phyloP scores from a whole-genome alignment of 2,797 vertebrate genomes.

The Potorous gilbertii region DNA sequence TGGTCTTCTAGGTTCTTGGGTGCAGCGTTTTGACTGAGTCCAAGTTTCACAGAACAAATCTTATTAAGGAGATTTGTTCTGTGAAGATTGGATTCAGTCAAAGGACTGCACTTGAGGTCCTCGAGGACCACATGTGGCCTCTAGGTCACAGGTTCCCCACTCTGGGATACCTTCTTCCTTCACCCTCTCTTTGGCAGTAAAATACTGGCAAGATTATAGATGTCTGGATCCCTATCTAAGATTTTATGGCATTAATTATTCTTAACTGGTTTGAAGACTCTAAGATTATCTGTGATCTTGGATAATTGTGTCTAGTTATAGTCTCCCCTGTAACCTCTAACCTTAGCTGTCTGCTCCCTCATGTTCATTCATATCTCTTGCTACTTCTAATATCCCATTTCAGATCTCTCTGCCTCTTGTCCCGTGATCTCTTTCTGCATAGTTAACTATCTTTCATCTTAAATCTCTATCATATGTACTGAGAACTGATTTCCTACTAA shows the following conservation, averaged over 20 bases:
- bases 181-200: neutral
- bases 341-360: no score
- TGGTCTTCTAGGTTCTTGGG: fast-evolving
- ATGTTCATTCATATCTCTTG: neutral
- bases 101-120: fast-evolving
- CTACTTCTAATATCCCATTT: neutral
- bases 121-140: no score
- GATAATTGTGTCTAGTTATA: neutral
- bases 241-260: neutral
- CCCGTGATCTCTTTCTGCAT: neutral
- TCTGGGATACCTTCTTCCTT: neutral
- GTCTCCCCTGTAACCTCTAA: neutral
- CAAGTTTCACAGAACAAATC: no score
- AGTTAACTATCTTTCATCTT: neutral
- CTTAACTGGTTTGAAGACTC: neutral
- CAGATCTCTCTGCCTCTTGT: neutral
- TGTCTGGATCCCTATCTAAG: neutral
- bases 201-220: no score
- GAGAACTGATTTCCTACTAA: neutral
- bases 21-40: no score
- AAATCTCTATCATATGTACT: neutral
- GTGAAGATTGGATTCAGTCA: no score
- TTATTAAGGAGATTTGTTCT: no score
- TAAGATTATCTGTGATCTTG: neutral
- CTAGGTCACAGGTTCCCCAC: no score